Conservation (phyloP, 1,140 invertebrate species). For the Drosophila nigromelanica region DNA sequence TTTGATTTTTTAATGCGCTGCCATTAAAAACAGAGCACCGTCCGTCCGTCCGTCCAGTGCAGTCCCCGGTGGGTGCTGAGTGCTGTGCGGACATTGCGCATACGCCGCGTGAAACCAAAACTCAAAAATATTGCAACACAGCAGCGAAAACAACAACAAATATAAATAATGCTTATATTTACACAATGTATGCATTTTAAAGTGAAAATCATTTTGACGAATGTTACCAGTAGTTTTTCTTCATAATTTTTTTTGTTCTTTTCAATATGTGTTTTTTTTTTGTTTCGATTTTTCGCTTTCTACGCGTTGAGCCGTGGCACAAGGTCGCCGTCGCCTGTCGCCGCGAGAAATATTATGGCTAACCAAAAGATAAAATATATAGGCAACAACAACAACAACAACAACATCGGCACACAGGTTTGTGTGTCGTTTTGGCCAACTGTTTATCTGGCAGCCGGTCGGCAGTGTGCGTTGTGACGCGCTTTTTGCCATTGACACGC, state of each 20-base stretch:
- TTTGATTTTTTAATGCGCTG: slow-evolving; percentile 42
- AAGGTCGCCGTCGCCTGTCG: slow-evolving; percentile 77
- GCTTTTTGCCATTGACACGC: slow-evolving; percentile 79
- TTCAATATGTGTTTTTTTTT: slow-evolving; percentile 31
- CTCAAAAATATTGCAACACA: slow-evolving; percentile 9
- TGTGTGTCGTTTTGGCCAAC: slow-evolving; percentile 25
- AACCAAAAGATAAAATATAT: slow-evolving; percentile 72
- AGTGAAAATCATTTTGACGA: slow-evolving; percentile 39
- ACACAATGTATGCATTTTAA: slow-evolving; percentile 33
- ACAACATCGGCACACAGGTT: slow-evolving; percentile 14
- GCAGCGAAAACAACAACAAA: slow-evolving; percentile 8
- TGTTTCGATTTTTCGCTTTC: slow-evolving; percentile 62
- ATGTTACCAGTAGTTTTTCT: slow-evolving; percentile 48
- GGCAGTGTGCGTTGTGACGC: slow-evolving; percentile 70
- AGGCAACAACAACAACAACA: slow-evolving; percentile 18
- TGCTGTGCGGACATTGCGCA: slow-evolving; percentile 16
- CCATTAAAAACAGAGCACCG: slow-evolving; percentile 25
- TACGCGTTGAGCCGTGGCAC: slow-evolving; percentile 66
- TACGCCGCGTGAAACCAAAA: slow-evolving; percentile 30
- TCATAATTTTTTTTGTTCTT: slow-evolving; percentile 19
- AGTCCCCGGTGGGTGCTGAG: not conserved
- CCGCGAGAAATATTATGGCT: slow-evolving; percentile 71
- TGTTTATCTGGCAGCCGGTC: slow-evolving; percentile 37
- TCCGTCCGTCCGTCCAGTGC: slow-evolving; percentile 11
- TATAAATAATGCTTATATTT: slow-evolving; percentile 11